These are phyloP conservation scores for Galaxea fascicularis DNA, from an alignment of 92 coral and sea anemone genomes.

Conservation along the genomic window DNA sequence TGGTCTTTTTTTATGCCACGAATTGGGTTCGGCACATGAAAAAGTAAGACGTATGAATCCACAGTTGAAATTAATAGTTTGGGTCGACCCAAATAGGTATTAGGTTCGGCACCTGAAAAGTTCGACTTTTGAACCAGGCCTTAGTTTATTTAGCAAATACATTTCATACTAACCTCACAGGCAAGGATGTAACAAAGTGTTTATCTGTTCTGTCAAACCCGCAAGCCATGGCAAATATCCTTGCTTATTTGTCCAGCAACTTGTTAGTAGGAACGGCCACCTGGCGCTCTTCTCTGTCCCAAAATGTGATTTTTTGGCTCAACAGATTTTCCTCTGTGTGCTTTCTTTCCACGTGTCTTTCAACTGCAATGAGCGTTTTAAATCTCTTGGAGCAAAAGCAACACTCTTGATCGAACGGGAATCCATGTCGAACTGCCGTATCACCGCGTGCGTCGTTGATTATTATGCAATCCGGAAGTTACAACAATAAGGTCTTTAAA, in stretches of 20 bases:
- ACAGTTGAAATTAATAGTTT: too few relatives aligned
- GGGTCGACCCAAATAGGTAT: too few relatives aligned
- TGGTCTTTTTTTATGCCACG: too few relatives aligned
- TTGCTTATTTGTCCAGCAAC: neutral
- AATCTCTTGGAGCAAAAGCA: constrained; percentile 16
- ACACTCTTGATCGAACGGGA: neutral
- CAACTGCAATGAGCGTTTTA: constrained; percentile 17
- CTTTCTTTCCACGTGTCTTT: constrained; percentile 19
- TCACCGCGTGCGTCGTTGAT: neutral
- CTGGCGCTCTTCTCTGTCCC: neutral
- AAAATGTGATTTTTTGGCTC: neutral
- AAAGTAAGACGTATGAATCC: too few relatives aligned
- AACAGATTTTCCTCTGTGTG: constrained; percentile 15
- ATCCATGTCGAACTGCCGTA: neutral
- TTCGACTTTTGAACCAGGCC: too few relatives aligned
- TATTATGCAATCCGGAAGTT: constrained; percentile 19
- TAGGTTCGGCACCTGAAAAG: too few relatives aligned
- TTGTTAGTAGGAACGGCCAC: neutral
- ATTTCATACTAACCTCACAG: constrained; percentile 16
- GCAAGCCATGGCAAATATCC: constrained; percentile 36
- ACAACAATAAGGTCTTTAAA: neutral
- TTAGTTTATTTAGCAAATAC: too few relatives aligned
- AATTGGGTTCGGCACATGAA: too few relatives aligned
- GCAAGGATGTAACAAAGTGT: constrained; percentile 25
- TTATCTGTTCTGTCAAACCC: constrained; percentile 31